Percentiles rank a stretch among this genome's conserved stretches.
phyloP scores from a whole-genome alignment of 2,797 vertebrate species.

The Malacoraja senta region DNA sequence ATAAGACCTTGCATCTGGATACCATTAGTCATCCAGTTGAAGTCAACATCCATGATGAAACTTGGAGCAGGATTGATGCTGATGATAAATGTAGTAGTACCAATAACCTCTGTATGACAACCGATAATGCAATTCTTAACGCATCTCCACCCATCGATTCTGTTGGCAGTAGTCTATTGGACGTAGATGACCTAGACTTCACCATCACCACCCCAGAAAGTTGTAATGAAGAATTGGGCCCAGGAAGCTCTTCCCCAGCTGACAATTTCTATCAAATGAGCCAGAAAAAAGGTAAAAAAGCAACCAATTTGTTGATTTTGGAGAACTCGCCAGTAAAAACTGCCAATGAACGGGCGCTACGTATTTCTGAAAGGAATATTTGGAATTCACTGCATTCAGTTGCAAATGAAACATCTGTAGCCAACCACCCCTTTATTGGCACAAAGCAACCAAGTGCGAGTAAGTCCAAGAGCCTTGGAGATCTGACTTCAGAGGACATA shows the following conservation, averaged over 20 bases:
- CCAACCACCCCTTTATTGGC: not conserved
- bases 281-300: not conserved
- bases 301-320: not conserved
- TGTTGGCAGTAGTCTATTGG: conserved; percentile 62
- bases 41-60: conserved; percentile 40
- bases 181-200: conserved; percentile 55
- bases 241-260: not conserved
- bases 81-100: conserved; percentile 47
- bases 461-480: conserved; percentile 94
- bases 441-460: conserved; percentile 62
- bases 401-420: not conserved
- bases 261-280: not conserved
- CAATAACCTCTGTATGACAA: conserved; percentile 41
- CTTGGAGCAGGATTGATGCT: conserved; percentile 43
- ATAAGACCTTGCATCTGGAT: not conserved
- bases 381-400: not conserved
- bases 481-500: conserved; percentile 95
- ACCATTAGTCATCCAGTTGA: conserved; percentile 43
- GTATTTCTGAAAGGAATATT: not conserved
- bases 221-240: not conserved
- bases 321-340: not conserved
- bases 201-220: not conserved
- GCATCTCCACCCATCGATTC: conserved; percentile 54
- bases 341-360: not conserved
- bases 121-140: conserved; percentile 43